Percentiles rank a stretch among this genome's conserved stretches.
Conservation (phyloP, 2,113 vertebrate species). For the Astur gentilis region DNA sequence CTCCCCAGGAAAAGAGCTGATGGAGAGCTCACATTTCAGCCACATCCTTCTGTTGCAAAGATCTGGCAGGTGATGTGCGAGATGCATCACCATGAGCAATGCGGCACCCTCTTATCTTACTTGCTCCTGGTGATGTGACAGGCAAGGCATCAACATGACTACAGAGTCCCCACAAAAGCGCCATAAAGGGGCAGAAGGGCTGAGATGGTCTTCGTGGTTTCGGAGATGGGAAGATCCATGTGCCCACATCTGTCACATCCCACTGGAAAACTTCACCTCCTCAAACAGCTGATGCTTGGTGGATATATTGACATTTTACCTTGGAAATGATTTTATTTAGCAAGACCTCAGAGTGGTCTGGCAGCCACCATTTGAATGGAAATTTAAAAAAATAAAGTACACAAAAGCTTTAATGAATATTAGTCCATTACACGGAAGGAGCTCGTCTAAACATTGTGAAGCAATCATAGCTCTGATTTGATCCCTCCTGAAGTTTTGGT, state of each 20-base stretch:
- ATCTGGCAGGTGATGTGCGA: accelerated
- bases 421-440: not conserved
- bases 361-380: not conserved
- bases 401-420: not conserved
- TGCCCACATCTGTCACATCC: not conserved
- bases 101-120: not conserved
- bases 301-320: not conserved
- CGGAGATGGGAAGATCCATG: accelerated
- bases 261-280: not conserved
- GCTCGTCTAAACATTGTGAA: not conserved
- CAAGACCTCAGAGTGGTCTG: not conserved
- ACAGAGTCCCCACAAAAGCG: not conserved
- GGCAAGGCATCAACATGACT: not conserved
- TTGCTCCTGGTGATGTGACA: not conserved
- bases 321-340: not conserved
- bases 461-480: not conserved
- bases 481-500: not conserved
- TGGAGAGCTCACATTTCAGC: not conserved
- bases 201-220: not conserved
- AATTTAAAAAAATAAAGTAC: not conserved
- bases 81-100: not conserved
- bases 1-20: not conserved
- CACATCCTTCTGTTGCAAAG: not conserved
- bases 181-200: not conserved
- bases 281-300: not conserved